Base-by-base conservation (phyloP, 1,140 invertebrate genomes). In the Sycophaga agraensis region DNA sequence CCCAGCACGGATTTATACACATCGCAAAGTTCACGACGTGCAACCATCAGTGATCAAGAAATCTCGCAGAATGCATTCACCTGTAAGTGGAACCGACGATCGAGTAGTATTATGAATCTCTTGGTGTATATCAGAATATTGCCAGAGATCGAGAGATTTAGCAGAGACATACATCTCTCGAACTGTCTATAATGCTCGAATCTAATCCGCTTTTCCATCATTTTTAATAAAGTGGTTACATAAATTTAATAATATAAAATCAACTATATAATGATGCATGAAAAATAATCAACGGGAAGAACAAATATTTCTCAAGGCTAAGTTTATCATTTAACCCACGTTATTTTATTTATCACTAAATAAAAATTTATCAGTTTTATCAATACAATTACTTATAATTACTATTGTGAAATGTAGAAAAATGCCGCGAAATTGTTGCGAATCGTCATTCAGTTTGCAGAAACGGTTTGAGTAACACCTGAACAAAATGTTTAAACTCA, bases 11-110 rank as follows among this genome's bases (percentile, higher is more conserved):
- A 49, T 28, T 49, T 7, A 0, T 4, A 42, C 14, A 9, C 31
- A 22, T n/a, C 28, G 35, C 17, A 22, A 24, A 46, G 42, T 35
- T 6, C n/a, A 4, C 37, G 39, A 17, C 11, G 12, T n/a, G n/a
- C 5, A 58, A 40, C 49, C 37, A 2, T 46, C 3, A 43, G 50
- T 51, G 35, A 61, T 61, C 51, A 22, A 35, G 22, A 60, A 53
- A 53, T 55, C 14, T 21, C 24, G 22, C 4, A 7, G 24, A n/a
- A 19, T 43, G 24, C 26, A 34, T 16, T n/a, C 54, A 21, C 37
- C 16, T 17, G 40, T 17, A 19, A 43, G 43, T 55, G 12, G 16
- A 56, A 45, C 42, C 22, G 35, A 59, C 14, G 49, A 31, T 35
- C 28, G 40, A 40, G 58, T 60, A 39, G 49, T 21, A 59, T 43